These are phyloP conservation scores for Hypothenemus hampei DNA, from an alignment of 1,140 invertebrate genomes.

Conservation along the genomic window DNA sequence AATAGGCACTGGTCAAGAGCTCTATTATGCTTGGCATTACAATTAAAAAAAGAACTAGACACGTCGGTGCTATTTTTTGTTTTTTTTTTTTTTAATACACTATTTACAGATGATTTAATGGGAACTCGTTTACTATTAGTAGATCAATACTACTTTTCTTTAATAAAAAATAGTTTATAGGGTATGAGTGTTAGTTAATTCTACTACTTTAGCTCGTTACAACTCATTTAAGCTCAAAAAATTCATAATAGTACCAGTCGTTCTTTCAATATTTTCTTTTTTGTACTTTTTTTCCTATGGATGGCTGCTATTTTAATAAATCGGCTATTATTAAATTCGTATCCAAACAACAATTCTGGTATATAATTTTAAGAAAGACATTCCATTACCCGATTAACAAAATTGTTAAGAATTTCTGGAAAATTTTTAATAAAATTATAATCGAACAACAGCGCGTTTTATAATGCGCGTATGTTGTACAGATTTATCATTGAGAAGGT, in stretches of 20 bases:
- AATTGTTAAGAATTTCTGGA: background rate
- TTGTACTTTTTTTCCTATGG: slow-evolving; percentile 18
- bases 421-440: background rate
- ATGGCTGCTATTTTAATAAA: slow-evolving; percentile 5
- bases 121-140: background rate
- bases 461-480: too few species aligned
- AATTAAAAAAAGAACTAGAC: too few species aligned
- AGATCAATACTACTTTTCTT: background rate
- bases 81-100: too few species aligned
- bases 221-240: background rate
- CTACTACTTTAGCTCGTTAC: background rate
- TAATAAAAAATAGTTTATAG: background rate
- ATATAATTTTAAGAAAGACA: background rate
- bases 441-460: background rate
- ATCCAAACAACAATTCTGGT: background rate
- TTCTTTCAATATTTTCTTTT: background rate
- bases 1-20: too few species aligned
- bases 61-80: too few species aligned
- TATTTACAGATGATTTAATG: too few species aligned
- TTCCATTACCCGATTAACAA: background rate
- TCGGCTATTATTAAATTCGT: background rate
- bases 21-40: too few species aligned
- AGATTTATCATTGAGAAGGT: too few species aligned
- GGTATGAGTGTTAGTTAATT: background rate
- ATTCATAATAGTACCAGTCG: background rate